Conservation (phyloP, 2,113 vertebrate species). For the Fulmarus glacialis region DNA sequence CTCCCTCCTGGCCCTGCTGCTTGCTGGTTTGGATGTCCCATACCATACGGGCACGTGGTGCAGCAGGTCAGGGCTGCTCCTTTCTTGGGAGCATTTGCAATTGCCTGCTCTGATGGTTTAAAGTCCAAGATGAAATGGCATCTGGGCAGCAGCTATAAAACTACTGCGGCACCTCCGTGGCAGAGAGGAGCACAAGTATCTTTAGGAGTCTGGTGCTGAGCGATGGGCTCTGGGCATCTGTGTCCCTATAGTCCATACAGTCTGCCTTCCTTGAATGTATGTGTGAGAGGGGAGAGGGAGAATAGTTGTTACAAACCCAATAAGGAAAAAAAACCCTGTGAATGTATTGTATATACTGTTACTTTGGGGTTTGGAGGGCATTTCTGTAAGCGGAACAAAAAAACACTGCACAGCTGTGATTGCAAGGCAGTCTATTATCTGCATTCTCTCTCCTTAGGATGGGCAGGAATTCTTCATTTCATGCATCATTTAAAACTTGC, state of each 20-base stretch:
- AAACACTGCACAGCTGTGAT: constrained; percentile 64
- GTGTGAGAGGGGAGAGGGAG: not conserved
- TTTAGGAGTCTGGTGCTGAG: not conserved
- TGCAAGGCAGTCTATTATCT: constrained; percentile 70
- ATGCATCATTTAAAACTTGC: constrained; percentile 76
- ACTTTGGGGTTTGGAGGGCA: constrained; percentile 61
- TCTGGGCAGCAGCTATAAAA: not conserved
- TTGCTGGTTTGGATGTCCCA: not conserved
- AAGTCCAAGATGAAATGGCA: not conserved
- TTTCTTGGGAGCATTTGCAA: not conserved
- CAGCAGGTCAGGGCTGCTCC: not conserved
- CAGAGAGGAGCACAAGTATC: not conserved
- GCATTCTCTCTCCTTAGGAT: constrained; percentile 67
- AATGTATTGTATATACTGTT: not conserved
- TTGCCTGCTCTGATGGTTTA: not conserved
- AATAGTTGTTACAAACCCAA: not conserved
- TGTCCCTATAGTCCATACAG: not conserved
- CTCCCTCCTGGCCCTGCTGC: not conserved
- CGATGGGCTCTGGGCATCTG: not conserved
- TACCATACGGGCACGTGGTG: rapidly evolving
- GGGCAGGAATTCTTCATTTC: constrained; percentile 74
- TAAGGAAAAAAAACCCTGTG: not conserved
- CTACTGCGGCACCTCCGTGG: rapidly evolving
- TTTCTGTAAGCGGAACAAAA: constrained; percentile 49
- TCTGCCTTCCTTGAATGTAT: not conserved